Base-by-base conservation (phyloP, 1,140 invertebrate species). In the Alviniconcha marisindica region DNA sequence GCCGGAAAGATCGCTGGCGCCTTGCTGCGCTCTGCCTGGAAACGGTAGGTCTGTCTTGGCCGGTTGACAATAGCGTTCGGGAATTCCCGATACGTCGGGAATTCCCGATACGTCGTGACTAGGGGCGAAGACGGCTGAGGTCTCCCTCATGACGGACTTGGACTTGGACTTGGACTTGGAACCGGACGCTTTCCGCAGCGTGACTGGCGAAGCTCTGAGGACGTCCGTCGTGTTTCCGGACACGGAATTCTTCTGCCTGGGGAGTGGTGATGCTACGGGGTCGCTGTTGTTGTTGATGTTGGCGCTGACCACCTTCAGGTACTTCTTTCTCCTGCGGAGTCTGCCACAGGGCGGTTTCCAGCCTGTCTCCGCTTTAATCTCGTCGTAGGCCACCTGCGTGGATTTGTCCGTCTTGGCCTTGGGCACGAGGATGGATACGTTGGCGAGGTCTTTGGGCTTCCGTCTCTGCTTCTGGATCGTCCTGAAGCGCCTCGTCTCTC, bases 361-460 rank as follows among this genome's bases (percentile, higher is more conserved):
- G 10, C 78, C 78, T 1, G 82, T 84, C 48, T 81, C 82, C 21
- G 38, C 36, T 42, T 85, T 83, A 24, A 85, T 85, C 42, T 85
- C 77, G 15, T 78, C 74, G n/a, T 74, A 82, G 5, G 56, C 71
- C 12, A 84, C 81, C 73, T 60, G 73, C 4, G 85, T 88, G 24
- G 77, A 56, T 54, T 88, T 88, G 48, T 85, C 80, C 0, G 79
- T 51, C 77, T 86, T 86, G 44, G 74, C 48, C 60, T 54, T 85
- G 14, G 79, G 73, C 5, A 48, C n/a, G 36, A 79, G 21, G 54
- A 79, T 80, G n/a, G 78, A 66, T 18, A 80, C 78, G 44, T 48
- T 38, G 38, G 69, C 31, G 18, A 15, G 7, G 24, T 36, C 28
- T 60, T 69, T 80, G 21, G 40, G 36, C 40, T 60, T 80, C 15